Evolutionary conservation across 2,113 vertebrate genomes (phyloP), one percentile per base, ranked within the genome.

Genomic region (Upupa epops): DNA sequence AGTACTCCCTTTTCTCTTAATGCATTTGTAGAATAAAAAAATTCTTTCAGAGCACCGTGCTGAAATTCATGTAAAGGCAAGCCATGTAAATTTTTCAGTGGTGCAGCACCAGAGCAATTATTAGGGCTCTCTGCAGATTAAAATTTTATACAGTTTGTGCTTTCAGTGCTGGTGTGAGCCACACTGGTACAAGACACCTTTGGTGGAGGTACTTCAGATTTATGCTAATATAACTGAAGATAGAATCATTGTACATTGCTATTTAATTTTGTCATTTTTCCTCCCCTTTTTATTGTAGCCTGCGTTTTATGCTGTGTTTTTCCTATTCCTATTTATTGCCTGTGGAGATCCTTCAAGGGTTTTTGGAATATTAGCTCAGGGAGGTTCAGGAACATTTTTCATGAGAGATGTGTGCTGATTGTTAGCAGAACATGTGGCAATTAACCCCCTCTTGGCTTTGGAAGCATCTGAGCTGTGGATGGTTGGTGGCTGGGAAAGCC

Each of bases 1-100:
- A n/a, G 59, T 65, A 6, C 60, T 95, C 45, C 68, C 49, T 92
- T 96, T 78, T 83, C 92, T 88, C 77, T 75, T 83, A 89, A 63
- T 63, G 68, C 51, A 29, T 90, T 74, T 89, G 52, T 71, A 13
- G 96, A 84, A 92, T 82, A 69, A 90, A 86, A n/a, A 81, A 86
- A 78, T 29, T 83, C 56, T 76, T 32, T 84, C 78, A 58, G 20
- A 94, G 77, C 46, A 34, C 49, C 31, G 12, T 65, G 46, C 74
- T 89, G 82, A 73, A 91, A 66, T 26, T 77, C 56, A 34, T 9
- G 54, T 21, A 68, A 71, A 86, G 46, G 21, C 31, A 46, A 60
- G 26, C 19, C n/a, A 16, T 59, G 18, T 73, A 7, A 36, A 49
- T 74, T 64, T 83, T 34, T 63, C 60, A 74, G 56, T 48, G 56